Percentiles rank a stretch among this genome's conserved stretches.
These are phyloP conservation scores for Phymorhynchus buccinoides DNA, from an alignment of 1,140 invertebrate genomes.

Conservation along the genomic window DNA sequence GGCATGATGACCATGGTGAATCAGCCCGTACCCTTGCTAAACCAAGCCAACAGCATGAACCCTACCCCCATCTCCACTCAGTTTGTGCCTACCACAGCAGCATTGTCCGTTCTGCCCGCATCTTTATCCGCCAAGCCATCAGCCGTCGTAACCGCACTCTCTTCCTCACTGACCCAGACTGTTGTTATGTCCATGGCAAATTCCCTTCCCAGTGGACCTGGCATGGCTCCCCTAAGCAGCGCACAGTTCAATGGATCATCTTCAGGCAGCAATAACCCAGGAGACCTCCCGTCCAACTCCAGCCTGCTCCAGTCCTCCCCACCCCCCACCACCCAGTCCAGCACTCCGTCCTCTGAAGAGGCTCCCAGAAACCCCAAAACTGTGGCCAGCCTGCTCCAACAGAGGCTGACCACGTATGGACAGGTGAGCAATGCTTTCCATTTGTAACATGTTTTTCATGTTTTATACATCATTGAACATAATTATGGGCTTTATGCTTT, in stretches of 20 bases:
- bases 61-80: constrained; percentile 40
- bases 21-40: not conserved
- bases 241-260: not conserved
- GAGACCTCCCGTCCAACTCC: not conserved
- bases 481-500: too few relatives aligned
- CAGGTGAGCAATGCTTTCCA: not conserved
- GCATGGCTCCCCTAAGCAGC: not conserved
- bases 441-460: too few relatives aligned
- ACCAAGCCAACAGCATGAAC: constrained; percentile 16
- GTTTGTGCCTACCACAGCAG: not conserved
- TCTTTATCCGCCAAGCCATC: not conserved
- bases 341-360: not conserved
- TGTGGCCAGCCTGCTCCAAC: not conserved
- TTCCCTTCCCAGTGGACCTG: not conserved
- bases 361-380: not conserved
- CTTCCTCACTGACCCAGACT: not conserved
- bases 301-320: not conserved
- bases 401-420: not conserved
- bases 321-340: not conserved
- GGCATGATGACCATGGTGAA: not conserved
- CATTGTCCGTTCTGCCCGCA: not conserved
- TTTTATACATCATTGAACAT: too few relatives aligned
- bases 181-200: not conserved
- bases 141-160: not conserved
- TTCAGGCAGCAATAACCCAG: not conserved